A percentile compares a stretch with the other conserved stretches of the same genome.
Evolutionary conservation across 92 coral and sea anemone species (phyloP).

Genomic region (Heteractis magnifica): DNA sequence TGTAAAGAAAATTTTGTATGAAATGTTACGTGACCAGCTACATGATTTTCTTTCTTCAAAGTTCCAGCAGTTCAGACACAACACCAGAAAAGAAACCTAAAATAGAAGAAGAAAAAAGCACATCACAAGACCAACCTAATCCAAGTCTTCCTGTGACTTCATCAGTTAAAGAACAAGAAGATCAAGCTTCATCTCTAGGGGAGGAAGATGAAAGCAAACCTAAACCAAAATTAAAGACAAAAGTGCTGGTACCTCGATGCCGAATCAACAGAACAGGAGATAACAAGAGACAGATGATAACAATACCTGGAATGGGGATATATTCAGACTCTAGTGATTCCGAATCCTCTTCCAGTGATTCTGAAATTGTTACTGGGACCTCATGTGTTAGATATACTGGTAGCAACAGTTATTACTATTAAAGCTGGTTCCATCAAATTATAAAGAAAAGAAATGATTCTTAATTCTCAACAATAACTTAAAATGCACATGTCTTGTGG

Average conservation of each 20-base stretch:
- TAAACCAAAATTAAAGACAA: neutral
- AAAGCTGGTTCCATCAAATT: too few species aligned
- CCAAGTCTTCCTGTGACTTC: neutral
- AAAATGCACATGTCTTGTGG: too few species aligned
- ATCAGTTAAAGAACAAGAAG: neutral
- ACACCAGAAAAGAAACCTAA: slow-evolving; percentile 48
- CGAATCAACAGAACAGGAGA: slow-evolving; percentile 23
- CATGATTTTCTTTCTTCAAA: neutral
- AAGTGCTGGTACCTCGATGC: slow-evolving; percentile 30
- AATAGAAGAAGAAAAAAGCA: slow-evolving; percentile 16
- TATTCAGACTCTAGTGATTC: slow-evolving; percentile 98
- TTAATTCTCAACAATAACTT: too few species aligned
- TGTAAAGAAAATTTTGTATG: neutral
- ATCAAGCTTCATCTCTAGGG: neutral
- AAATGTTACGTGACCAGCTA: slow-evolving; percentile 5
- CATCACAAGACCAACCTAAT: slow-evolving; percentile 12
- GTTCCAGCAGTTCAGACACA: slow-evolving; percentile 19
- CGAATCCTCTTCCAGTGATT: slow-evolving; percentile 73
- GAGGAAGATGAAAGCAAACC: slow-evolving; percentile 10
- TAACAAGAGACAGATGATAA: slow-evolving; percentile 16
- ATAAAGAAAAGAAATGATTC: too few species aligned
- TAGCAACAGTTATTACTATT: neutral
- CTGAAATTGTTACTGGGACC: slow-evolving; percentile 39
- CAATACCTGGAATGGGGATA: slow-evolving; percentile 78
- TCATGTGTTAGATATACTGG: slow-evolving; percentile 20